Evolutionary conservation across 2,113 vertebrate genomes (phyloP).

Genomic region (Pterophyllum scalare): DNA sequence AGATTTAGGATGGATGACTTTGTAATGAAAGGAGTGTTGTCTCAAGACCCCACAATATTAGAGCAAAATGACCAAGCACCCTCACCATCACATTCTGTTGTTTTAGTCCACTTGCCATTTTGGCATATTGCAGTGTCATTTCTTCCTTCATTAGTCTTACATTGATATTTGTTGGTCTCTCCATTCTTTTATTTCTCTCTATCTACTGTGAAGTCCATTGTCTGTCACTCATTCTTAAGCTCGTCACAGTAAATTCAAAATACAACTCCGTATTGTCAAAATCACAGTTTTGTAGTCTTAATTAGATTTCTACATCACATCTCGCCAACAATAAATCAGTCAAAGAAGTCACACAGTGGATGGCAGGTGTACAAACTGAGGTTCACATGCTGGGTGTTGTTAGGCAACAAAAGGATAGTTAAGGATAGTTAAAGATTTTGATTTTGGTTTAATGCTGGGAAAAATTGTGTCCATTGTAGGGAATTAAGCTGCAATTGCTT

Average conservation of each 20-base stretch:
- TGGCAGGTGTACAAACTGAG: neutral
- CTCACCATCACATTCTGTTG: conserved; percentile 8
- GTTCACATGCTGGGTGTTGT: neutral
- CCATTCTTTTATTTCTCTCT: neutral
- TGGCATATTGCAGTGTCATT: neutral
- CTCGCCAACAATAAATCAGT: neutral
- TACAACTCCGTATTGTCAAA: neutral
- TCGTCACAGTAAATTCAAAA: neutral
- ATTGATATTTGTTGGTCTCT: neutral
- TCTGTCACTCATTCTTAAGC: neutral
- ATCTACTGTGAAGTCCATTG: neutral
- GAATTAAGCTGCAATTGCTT: too few species aligned
- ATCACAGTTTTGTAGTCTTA: neutral
- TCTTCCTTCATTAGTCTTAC: neutral
- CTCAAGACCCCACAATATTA: too few species aligned
- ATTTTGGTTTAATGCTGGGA: too few species aligned
- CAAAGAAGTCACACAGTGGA: too few species aligned
- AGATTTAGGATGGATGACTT: too few species aligned
- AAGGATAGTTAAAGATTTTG: too few species aligned
- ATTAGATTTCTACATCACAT: neutral
- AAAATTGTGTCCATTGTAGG: too few species aligned
- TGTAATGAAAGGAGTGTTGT: too few species aligned
- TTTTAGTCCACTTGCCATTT: neutral
- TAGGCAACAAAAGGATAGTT: neutral
- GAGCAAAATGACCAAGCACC: too few species aligned